Evolutionary conservation across 37 sponge, comb jelly and placozoan genomes (phyloP).

Genomic region (Tethya wilhelma): DNA sequence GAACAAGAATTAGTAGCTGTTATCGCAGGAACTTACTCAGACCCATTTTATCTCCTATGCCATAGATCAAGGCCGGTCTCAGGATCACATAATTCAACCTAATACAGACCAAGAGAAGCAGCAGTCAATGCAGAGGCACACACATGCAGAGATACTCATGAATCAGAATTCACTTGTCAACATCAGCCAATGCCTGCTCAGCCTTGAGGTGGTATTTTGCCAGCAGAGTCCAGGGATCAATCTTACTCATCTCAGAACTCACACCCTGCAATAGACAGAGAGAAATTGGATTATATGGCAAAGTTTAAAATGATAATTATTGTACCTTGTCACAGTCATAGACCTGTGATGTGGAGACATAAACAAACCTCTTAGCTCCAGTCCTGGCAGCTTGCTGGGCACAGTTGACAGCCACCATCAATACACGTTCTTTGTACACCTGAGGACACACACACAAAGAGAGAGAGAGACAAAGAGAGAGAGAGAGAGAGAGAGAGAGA

Average conservation of each 20-base stretch:
- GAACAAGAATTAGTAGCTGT: neutral
- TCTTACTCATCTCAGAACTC: slow-evolving; percentile 68
- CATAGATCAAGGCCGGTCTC: slow-evolving; percentile 92
- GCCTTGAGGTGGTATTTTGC: slow-evolving; percentile 86
- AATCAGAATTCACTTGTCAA: slow-evolving; percentile 45
- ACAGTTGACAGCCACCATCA: slow-evolving; percentile 79
- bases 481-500: slow-evolving; percentile 36
- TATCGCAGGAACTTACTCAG: slow-evolving; percentile 53
- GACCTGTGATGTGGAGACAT: slow-evolving; percentile 92
- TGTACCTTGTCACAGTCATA: slow-evolving; percentile 82
- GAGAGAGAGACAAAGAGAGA: slow-evolving; percentile 1
- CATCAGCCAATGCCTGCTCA: slow-evolving; percentile 69
- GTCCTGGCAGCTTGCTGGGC: slow-evolving; percentile 64
- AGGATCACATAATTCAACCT: slow-evolving; percentile 86
- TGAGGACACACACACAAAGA: slow-evolving; percentile 13
- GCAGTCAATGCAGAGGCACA: neutral
- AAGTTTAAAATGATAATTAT: neutral
- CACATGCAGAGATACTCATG: neutral
- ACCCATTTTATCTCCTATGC: slow-evolving; percentile 75
- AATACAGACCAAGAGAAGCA: neutral
- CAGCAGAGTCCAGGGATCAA: slow-evolving; percentile 82
- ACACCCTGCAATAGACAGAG: slow-evolving; percentile 45
- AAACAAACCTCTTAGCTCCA: slow-evolving; percentile 78
- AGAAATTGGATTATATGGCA: neutral
- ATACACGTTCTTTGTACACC: slow-evolving; percentile 94